A percentile compares a stretch with the other conserved stretches of the same genome.
Conservation (phyloP, 2,797 vertebrate genomes). For the Myotis findleyi region DNA sequence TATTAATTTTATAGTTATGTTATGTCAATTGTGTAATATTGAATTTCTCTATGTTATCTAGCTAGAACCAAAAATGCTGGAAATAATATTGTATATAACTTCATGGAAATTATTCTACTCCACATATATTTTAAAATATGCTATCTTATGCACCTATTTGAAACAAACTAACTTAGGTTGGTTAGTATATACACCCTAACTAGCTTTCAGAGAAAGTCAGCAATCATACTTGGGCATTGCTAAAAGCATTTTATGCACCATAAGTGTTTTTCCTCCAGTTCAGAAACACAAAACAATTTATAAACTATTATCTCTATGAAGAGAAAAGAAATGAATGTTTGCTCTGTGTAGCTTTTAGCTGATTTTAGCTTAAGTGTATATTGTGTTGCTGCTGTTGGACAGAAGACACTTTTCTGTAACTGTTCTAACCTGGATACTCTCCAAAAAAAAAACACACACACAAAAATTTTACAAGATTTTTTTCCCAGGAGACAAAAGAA, state of each 20-base stretch:
- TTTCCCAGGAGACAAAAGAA: neutral
- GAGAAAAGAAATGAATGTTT: slow-evolving; percentile 40
- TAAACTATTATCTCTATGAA: neutral
- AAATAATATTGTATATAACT: neutral
- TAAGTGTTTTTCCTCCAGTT: neutral
- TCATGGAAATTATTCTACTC: neutral
- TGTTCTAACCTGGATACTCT: neutral
- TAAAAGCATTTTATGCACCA: neutral
- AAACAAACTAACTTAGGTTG: neutral
- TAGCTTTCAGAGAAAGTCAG: neutral
- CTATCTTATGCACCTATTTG: neutral
- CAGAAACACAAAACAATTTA: slow-evolving; percentile 36
- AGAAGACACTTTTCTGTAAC: neutral
- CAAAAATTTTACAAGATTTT: neutral
- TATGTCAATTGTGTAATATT: neutral
- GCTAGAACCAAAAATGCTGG: neutral
- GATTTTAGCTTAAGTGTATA: neutral
- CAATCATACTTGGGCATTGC: neutral
- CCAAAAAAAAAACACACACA: neutral
- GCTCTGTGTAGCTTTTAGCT: neutral
- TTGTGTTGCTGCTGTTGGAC: neutral
- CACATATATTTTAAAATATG: neutral
- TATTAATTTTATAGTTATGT: neutral
- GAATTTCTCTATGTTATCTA: neutral
- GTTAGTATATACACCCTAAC: neutral